These are phyloP conservation scores for Vidua chalybeata DNA, from an alignment of 2,113 vertebrate species.

Conservation along the genomic window DNA sequence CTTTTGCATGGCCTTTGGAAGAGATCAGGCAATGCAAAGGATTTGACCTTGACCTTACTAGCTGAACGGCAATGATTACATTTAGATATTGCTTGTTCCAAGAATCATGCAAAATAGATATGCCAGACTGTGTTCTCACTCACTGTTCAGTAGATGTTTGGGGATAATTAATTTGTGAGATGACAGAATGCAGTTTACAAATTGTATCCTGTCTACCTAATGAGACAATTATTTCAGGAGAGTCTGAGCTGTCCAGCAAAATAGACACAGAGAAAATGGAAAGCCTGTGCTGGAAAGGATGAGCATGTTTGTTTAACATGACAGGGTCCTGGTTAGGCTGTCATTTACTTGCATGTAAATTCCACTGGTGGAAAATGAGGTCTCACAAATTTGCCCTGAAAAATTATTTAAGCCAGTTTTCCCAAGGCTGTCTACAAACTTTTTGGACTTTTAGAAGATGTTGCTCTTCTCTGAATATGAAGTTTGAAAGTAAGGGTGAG, in stretches of 20 bases:
- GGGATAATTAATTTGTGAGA: constrained; percentile 11
- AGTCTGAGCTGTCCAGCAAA: constrained; percentile 13
- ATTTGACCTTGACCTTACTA: background rate
- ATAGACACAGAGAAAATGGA: background rate
- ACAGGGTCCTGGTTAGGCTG: background rate
- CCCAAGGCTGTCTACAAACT: background rate
- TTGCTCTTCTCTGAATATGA: background rate
- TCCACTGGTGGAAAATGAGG: background rate
- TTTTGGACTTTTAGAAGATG: background rate
- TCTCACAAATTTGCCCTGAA: background rate
- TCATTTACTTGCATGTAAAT: background rate
- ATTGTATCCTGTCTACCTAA: constrained; percentile 19
- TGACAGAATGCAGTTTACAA: constrained; percentile 33
- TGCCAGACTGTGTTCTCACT: background rate
- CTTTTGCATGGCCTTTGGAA: background rate
- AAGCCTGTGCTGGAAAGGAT: background rate
- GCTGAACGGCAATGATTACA: background rate
- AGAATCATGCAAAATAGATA: background rate
- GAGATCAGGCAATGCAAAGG: background rate
- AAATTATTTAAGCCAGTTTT: background rate
- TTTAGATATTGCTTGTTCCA: background rate
- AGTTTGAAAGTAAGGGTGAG: background rate
- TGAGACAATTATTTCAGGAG: constrained; percentile 32
- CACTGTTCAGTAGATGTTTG: background rate
- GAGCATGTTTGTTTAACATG: background rate